Conservation (phyloP, 2,888 invertebrate genomes). For the Drosophila robusta region DNA sequence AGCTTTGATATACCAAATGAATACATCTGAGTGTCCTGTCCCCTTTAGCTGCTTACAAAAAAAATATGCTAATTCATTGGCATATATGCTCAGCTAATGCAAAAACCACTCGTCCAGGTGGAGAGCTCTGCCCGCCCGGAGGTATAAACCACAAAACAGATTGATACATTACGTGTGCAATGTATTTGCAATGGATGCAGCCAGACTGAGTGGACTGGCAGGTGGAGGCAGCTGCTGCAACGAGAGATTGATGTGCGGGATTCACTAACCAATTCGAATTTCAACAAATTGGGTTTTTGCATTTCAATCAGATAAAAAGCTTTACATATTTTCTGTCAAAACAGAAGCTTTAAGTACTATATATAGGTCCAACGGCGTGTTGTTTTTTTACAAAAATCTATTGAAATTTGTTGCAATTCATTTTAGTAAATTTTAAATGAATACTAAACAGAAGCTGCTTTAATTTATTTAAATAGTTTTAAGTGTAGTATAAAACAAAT, state of each 20-base stretch:
- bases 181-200: slow-evolving; percentile 54
- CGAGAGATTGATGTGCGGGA: slow-evolving; percentile 68
- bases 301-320: slow-evolving; percentile 79
- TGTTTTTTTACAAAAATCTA: slow-evolving; percentile 20
- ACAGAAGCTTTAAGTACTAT: not conserved
- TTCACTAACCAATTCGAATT: slow-evolving; percentile 62
- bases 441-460: too few species aligned
- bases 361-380: slow-evolving; percentile 6
- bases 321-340: slow-evolving; percentile 44
- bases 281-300: slow-evolving; percentile 73
- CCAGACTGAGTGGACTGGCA: slow-evolving; percentile 12
- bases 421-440: not conserved
- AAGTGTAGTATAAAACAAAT: too few species aligned
- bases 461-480: too few species aligned
- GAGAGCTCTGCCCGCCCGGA: slow-evolving; percentile 3
- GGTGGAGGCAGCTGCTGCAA: slow-evolving; percentile 14
- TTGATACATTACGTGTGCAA: slow-evolving; percentile 77
- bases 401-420: slow-evolving; percentile 34
- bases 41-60: not conserved
- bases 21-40: not conserved
- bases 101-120: slow-evolving; percentile 26
- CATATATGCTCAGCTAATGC: slow-evolving; percentile 37
- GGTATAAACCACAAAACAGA: slow-evolving; percentile 70
- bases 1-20: slow-evolving; percentile 1
- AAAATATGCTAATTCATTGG: slow-evolving; percentile 62